Evolutionary conservation across 2,113 vertebrate species (phyloP).

Genomic region (Martes martes): DNA sequence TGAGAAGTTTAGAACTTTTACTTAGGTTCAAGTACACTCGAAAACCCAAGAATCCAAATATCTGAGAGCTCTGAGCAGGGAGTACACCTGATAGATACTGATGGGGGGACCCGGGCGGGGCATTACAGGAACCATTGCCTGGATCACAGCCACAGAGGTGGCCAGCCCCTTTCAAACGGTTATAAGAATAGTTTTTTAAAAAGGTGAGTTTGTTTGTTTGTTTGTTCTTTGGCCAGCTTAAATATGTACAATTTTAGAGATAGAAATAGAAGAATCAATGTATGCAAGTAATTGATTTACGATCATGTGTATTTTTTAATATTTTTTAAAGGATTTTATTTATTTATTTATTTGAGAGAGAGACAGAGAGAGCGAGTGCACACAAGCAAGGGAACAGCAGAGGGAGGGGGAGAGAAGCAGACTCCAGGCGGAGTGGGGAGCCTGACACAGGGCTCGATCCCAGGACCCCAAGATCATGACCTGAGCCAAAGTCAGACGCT

Average conservation of each 20-base stretch:
- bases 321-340: background rate
- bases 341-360: background rate
- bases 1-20: background rate
- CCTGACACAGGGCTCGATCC: background rate
- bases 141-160: accelerated
- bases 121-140: accelerated
- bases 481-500: background rate
- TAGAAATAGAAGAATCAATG: background rate
- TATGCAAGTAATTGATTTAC: background rate
- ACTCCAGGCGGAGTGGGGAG: background rate
- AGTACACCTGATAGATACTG: accelerated
- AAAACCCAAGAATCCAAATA: background rate
- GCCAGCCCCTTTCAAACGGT: background rate
- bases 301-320: background rate
- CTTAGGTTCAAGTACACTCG: background rate
- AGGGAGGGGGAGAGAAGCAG: background rate
- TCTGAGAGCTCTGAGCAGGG: too few relatives aligned
- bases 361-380: too few relatives aligned
- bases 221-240: background rate
- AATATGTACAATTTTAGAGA: background rate
- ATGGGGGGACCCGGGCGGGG: background rate
- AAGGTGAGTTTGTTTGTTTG: too few relatives aligned
- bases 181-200: background rate
- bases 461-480: background rate
- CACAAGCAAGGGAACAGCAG: background rate